phyloP scores from a whole-genome alignment of 2,888 invertebrate genomes.

The Amphipyra tragopoginis region DNA sequence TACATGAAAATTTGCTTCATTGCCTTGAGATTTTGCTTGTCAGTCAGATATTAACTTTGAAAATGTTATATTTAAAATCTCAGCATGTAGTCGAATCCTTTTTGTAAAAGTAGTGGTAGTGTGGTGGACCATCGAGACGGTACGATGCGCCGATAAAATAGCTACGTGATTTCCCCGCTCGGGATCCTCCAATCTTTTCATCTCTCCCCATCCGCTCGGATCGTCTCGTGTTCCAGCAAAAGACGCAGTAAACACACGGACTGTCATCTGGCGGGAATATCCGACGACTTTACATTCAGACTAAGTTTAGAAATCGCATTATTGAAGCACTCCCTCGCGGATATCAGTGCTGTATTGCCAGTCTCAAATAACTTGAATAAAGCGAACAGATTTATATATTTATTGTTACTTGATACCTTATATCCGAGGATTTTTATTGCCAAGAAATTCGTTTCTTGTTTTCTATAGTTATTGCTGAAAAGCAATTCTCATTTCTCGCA shows the following conservation, averaged over 20 bases:
- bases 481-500: conserved; percentile 47
- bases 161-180: conserved; percentile 83
- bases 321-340: conserved; percentile 75
- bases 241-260: conserved; percentile 78
- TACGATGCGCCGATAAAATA: conserved; percentile 80
- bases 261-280: conserved; percentile 82
- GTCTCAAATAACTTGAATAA: conserved; percentile 60
- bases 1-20: conserved; percentile 3
- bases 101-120: conserved; percentile 51
- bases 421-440: conserved; percentile 46
- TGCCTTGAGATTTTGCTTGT: conserved; percentile 11
- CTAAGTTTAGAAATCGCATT: conserved; percentile 81
- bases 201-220: conserved; percentile 68
- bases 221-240: conserved; percentile 64
- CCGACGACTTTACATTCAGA: conserved; percentile 79
- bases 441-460: conserved; percentile 44
- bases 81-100: conserved; percentile 51
- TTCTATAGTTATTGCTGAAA: conserved; percentile 32
- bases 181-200: conserved; percentile 83
- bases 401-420: conserved; percentile 55
- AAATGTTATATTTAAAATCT: conserved; percentile 54
- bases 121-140: conserved; percentile 70
- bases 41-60: conserved; percentile 31
- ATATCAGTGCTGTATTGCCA: conserved; percentile 67
- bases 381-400: conserved; percentile 62